A percentile compares a stretch with the other conserved stretches of the same genome.
These are phyloP conservation scores for Siniperca knerii DNA, from an alignment of 2,113 vertebrate species.

Conservation along the genomic window DNA sequence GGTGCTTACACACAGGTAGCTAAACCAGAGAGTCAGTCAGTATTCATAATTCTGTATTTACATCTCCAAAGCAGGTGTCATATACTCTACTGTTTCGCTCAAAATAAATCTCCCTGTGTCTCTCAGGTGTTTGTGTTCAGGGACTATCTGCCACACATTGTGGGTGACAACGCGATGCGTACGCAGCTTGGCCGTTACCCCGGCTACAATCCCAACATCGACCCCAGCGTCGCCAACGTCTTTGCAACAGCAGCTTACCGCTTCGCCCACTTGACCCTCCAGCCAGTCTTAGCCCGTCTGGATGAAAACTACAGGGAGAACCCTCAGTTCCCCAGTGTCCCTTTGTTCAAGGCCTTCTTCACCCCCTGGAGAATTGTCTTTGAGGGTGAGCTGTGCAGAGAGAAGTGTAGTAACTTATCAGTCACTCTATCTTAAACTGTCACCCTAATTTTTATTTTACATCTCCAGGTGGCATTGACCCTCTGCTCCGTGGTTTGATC, in stretches of 20 bases:
- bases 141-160: constrained; percentile 88
- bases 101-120: background rate
- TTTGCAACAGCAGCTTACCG: constrained; percentile 91
- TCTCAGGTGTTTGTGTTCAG: constrained; percentile 89
- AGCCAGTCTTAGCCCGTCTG: constrained; percentile 85
- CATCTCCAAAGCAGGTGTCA: background rate
- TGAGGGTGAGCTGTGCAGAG: constrained; percentile 82
- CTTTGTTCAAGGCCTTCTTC: constrained; percentile 86
- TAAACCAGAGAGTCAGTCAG: background rate
- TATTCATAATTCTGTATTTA: background rate
- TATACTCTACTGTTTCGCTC: background rate
- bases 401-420: background rate
- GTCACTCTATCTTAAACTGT: background rate
- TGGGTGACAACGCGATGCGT: constrained; percentile 64
- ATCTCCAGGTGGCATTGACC: constrained; percentile 87
- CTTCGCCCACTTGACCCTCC: constrained; percentile 90
- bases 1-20: constrained; percentile 84
- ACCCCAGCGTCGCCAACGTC: constrained; percentile 88
- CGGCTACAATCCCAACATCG: constrained; percentile 82
- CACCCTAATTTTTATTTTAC: background rate
- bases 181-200: constrained; percentile 81
- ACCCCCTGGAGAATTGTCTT: constrained; percentile 89
- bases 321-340: constrained; percentile 75
- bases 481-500: constrained; percentile 85
- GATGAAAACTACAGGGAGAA: constrained; percentile 79